Evolutionary conservation across 2,888 invertebrate species (phyloP).

Genomic region (Teinopalpus imperialis): DNA sequence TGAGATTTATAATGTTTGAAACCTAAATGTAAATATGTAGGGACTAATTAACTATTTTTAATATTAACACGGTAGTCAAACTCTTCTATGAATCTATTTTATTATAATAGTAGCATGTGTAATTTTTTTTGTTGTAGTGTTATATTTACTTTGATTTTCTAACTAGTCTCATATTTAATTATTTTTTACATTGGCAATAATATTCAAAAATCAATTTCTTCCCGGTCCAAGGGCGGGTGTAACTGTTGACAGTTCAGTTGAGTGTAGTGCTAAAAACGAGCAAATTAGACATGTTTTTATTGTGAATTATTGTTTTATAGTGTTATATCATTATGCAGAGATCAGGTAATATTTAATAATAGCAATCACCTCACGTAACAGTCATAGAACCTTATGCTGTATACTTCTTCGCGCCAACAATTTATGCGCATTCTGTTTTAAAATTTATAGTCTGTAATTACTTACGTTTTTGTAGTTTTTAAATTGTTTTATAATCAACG

Average conservation of each 20-base stretch:
- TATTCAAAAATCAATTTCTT: slow-evolving; percentile 68
- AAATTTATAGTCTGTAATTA: slow-evolving; percentile 10
- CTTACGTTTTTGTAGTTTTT: slow-evolving; percentile 7
- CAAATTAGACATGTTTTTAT: slow-evolving; percentile 69
- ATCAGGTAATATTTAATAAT: slow-evolving; percentile 59
- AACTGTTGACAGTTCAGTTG: slow-evolving; percentile 65
- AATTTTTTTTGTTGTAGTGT: too few species aligned
- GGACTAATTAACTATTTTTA: too few species aligned
- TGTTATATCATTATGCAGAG: slow-evolving; percentile 70
- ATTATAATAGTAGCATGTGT: too few species aligned
- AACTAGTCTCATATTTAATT: too few species aligned
- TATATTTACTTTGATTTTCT: too few species aligned
- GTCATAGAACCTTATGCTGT: background rate
- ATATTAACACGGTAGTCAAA: too few species aligned
- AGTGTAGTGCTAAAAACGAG: slow-evolving; percentile 56
- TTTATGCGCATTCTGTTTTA: slow-evolving; percentile 15
- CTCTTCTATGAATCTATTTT: too few species aligned
- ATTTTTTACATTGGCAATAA: slow-evolving; percentile 46
- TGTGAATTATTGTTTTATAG: slow-evolving; percentile 54
- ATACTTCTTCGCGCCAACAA: slow-evolving; percentile 45
- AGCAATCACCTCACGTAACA: slow-evolving; percentile 15
- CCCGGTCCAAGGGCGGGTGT: slow-evolving; percentile 69
- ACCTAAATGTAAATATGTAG: too few species aligned
- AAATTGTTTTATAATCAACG: slow-evolving; percentile 1
- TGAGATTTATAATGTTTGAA: too few species aligned